A percentile compares a stretch with the other conserved stretches of the same genome.
These are phyloP conservation scores for Melipona bicolor DNA, from an alignment of 2,888 invertebrate genomes.

Conservation along the genomic window DNA sequence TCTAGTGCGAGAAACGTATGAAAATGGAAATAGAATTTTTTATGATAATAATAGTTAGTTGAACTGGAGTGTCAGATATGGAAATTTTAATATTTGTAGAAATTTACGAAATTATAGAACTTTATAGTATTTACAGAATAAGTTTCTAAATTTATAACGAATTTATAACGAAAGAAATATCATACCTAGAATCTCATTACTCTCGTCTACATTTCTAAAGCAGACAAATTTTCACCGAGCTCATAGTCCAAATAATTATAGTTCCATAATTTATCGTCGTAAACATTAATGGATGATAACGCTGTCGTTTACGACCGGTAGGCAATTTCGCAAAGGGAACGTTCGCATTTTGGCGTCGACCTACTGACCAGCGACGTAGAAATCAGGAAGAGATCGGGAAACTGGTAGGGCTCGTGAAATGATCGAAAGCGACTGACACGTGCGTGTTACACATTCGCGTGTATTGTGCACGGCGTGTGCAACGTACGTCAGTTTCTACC, in stretches of 20 bases:
- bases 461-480: neutral
- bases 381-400: conserved; percentile 41
- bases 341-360: conserved; percentile 33
- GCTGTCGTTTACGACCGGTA: neutral
- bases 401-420: conserved; percentile 43
- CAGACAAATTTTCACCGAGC: neutral
- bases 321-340: neutral
- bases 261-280: neutral
- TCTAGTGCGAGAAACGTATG: no score
- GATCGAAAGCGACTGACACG: conserved; percentile 51
- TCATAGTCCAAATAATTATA: neutral
- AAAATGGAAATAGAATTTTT: no score
- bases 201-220: neutral
- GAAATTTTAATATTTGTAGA: neutral
- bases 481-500: conserved; percentile 33
- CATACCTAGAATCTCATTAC: neutral
- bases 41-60: no score
- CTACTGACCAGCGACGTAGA: conserved; percentile 42
- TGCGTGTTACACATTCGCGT: conserved; percentile 6
- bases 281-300: neutral
- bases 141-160: no score
- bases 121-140: no score
- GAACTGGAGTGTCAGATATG: neutral
- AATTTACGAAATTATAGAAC: neutral
- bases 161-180: neutral